Percentiles rank a stretch among this genome's conserved stretches.
phyloP scores from a whole-genome alignment of 2,797 vertebrate genomes.

The Chelidonichthys spinosus region DNA sequence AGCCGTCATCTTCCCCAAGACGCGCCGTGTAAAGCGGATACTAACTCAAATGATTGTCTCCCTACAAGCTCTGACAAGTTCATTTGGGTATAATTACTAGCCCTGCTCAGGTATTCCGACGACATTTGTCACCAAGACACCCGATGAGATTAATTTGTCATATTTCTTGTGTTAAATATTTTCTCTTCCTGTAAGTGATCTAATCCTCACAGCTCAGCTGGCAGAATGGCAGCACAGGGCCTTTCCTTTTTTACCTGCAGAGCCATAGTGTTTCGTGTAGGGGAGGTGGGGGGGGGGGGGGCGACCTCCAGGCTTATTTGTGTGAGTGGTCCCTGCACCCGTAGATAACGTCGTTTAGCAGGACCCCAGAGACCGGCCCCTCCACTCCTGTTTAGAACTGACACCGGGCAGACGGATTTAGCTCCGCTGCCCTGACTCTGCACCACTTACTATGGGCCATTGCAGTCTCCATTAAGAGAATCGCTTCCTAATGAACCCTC shows the following conservation, averaged over 20 bases:
- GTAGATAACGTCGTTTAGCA: slow-evolving; percentile 71
- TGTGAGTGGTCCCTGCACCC: slow-evolving; percentile 59
- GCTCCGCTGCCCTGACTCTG: slow-evolving; percentile 63
- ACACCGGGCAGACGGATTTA: slow-evolving; percentile 68
- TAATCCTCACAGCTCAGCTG: slow-evolving; percentile 53
- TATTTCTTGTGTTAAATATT: slow-evolving; percentile 65
- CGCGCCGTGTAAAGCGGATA: slow-evolving; percentile 57
- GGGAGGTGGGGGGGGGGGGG: slow-evolving; percentile 10
- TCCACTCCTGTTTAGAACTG: slow-evolving; percentile 49
- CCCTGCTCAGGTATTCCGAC: slow-evolving; percentile 71
- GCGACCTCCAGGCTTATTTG: slow-evolving; percentile 67
- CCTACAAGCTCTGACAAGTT: slow-evolving; percentile 73
- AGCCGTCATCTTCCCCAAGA: slow-evolving; percentile 56
- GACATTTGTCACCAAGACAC: slow-evolving; percentile 73
- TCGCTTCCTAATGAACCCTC: slow-evolving; percentile 80
- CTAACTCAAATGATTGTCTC: slow-evolving; percentile 65
- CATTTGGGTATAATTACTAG: slow-evolving; percentile 79
- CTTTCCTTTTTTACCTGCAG: slow-evolving; percentile 35
- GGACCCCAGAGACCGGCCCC: slow-evolving; percentile 43
- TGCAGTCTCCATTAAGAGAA: slow-evolving; percentile 79
- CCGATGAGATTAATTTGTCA: slow-evolving; percentile 75
- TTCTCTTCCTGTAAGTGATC: slow-evolving; percentile 60
- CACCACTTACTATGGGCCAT: slow-evolving; percentile 71
- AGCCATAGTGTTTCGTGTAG: slow-evolving; percentile 19
- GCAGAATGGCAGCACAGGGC: background rate